Base-by-base conservation (phyloP, 2,113 vertebrate species). In the Mormyrus lacerda region DNA sequence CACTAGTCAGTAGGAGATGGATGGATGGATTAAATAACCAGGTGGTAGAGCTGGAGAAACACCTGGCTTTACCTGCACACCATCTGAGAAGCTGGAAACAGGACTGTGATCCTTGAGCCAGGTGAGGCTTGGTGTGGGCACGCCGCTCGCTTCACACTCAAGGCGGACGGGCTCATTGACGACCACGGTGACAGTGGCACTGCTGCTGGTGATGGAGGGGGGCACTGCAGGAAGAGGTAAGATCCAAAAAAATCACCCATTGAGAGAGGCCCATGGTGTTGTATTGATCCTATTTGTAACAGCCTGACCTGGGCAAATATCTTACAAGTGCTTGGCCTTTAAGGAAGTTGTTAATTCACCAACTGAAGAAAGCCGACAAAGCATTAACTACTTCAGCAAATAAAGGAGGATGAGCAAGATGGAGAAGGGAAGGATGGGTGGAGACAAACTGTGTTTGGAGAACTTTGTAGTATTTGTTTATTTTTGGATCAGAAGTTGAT, bases 31-130 rank as follows among this genome's bases (percentile, higher is more conserved):
- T 83, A 45, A 83, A 47, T 24, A 44, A 27, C 83, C 3, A 27
- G 24, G 45, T 27, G 19, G 3, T 13, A 11, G 44, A 4, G 24
- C 24, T 58, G 21, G 42, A 8, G n/a, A 4, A 42, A 58, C 31
- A 21, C 24, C 79, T 31, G 3, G 24, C 61, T 1, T 17, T 93
- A 98, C 98, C 98, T 99, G 97, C 45, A 98, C 94, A 76, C 98
- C 97, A 2, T 97, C 92, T 7, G 95, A 94, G 1, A 97, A 94
- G 58, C 97, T 97, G 83, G 97, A 96, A 65, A 99, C 97, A 0
- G 98, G 98, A 92, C 98, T 98, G 27, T 97, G 97, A 15, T 99
- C 97, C 94, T 99, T 99, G 53, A 99, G 92, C 98, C 98, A 99
- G 0, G 97, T 99, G 91, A 99, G 95, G 94, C 96, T 97, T 4